phyloP scores from a whole-genome alignment of 2,113 vertebrate genomes.

The Macquaria australasica region DNA sequence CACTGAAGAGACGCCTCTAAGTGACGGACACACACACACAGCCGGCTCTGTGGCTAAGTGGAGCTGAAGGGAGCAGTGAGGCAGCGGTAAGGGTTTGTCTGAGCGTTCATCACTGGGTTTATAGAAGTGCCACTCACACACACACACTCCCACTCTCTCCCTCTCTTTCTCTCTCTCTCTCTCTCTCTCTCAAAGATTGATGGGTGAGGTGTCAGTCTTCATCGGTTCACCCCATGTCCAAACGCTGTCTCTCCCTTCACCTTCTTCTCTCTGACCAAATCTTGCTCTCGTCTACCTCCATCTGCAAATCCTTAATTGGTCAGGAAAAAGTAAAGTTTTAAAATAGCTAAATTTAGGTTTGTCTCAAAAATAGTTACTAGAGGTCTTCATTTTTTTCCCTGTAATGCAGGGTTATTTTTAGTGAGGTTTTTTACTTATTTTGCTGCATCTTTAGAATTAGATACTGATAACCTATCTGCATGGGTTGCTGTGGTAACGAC shows the following conservation, averaged over 20 bases:
- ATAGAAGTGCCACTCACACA: slow-evolving; percentile 96
- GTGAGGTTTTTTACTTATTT: neutral
- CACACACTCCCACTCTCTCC: neutral
- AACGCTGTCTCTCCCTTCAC: slow-evolving; percentile 26
- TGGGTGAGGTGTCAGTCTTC: slow-evolving; percentile 52
- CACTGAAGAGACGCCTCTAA: slow-evolving; percentile 69
- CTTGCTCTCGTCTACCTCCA: neutral
- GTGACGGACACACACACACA: slow-evolving; percentile 68
- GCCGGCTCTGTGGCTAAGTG: slow-evolving; percentile 84
- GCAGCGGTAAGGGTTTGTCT: slow-evolving; percentile 94
- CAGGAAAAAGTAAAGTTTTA: slow-evolving; percentile 24
- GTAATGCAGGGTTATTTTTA: neutral
- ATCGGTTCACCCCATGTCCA: slow-evolving; percentile 42
- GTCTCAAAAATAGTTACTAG: neutral
- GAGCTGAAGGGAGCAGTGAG: slow-evolving; percentile 94
- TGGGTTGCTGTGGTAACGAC: too few relatives aligned
- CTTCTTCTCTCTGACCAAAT: slow-evolving; percentile 25
- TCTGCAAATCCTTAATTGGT: slow-evolving; percentile 37
- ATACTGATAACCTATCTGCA: too few relatives aligned
- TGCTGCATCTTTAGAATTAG: neutral
- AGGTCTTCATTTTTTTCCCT: neutral
- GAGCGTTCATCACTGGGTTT: slow-evolving; percentile 95
- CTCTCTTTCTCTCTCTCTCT: neutral
- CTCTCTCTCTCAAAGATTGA: slow-evolving; percentile 58
- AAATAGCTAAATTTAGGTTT: slow-evolving; percentile 3